Evolutionary conservation across 2,797 vertebrate genomes (phyloP).

Genomic region (Garrulus glandarius): DNA sequence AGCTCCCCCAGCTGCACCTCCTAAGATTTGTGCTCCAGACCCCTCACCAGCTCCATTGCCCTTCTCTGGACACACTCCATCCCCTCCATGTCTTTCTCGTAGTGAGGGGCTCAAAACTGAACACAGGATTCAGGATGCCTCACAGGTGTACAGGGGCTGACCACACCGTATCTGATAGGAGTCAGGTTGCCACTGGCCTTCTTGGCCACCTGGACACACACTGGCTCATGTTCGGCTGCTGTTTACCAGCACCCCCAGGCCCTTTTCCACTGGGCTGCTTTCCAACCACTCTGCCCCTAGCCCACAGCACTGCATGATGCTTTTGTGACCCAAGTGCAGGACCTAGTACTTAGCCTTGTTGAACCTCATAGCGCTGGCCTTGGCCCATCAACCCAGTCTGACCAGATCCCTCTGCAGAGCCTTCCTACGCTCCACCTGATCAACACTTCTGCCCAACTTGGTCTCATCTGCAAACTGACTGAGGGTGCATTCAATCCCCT

Average conservation of each 20-base stretch:
- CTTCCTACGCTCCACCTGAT: background rate
- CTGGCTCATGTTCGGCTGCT: background rate
- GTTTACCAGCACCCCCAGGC: no score
- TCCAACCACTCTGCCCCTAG: background rate
- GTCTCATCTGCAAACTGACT: background rate
- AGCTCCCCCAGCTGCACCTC: background rate
- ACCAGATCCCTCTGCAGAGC: background rate
- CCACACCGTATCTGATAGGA: accelerated
- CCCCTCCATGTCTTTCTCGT: background rate
- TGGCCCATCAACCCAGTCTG: background rate
- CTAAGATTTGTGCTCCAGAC: background rate
- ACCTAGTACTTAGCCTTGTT: background rate
- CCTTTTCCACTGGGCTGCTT: background rate
- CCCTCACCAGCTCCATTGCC: background rate
- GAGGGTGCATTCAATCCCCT: background rate
- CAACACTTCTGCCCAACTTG: background rate
- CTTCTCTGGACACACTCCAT: background rate
- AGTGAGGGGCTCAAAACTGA: background rate
- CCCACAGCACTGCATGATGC: accelerated
- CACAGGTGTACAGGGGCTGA: background rate
- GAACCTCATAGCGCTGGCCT: background rate
- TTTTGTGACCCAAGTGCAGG: background rate
- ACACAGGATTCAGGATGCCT: background rate
- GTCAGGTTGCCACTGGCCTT: background rate
- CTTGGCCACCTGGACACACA: background rate